These are phyloP conservation scores for Chamaetylas fuelleborni DNA, from an alignment of 2,113 vertebrate genomes.

Conservation along the genomic window DNA sequence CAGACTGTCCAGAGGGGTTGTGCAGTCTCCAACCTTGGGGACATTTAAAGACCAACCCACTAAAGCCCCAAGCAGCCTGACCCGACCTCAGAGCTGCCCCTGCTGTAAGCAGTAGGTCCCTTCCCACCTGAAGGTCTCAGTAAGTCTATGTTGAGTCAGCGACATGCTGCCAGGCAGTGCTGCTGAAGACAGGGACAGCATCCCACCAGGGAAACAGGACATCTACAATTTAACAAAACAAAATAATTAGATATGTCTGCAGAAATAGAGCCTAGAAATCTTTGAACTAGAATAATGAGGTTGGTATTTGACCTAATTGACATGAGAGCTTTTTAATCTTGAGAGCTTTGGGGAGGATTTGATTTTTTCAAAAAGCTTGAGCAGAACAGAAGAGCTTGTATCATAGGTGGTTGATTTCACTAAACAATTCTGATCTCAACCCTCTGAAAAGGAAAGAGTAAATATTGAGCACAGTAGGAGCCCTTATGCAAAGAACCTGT, in stretches of 20 bases:
- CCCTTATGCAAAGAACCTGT: background rate
- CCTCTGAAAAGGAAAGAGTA: background rate
- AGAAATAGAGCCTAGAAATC: background rate
- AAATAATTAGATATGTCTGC: background rate
- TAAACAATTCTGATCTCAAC: background rate
- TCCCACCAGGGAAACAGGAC: background rate
- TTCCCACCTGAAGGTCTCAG: background rate
- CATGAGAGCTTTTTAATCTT: background rate
- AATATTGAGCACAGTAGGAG: background rate
- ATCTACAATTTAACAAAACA: background rate
- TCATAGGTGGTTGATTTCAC: background rate
- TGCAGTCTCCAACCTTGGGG: background rate
- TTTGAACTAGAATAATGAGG: background rate
- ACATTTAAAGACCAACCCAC: rapidly evolving
- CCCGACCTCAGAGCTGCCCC: background rate
- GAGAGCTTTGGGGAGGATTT: background rate
- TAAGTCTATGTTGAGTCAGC: rapidly evolving
- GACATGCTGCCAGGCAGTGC: background rate
- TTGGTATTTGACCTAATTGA: conserved; percentile 30
- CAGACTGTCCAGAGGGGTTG: background rate
- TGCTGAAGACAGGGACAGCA: background rate
- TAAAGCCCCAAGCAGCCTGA: background rate
- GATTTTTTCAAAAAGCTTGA: background rate
- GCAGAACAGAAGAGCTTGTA: background rate
- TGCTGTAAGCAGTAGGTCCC: background rate